Conservation (phyloP, 2,888 invertebrate genomes). For the Tromatobia lineatoria region DNA sequence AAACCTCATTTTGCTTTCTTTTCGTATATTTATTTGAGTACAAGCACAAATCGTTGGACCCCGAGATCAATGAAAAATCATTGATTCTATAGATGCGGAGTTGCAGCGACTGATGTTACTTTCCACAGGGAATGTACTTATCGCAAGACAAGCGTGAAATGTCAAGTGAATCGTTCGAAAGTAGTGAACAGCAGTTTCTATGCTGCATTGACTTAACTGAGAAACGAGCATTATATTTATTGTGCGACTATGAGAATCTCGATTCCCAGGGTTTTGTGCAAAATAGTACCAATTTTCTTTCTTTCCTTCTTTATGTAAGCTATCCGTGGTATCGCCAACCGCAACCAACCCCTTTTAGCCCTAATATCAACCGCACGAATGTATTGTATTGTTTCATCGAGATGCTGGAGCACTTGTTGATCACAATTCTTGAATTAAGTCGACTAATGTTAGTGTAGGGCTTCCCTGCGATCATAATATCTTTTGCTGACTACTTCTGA, state of each 20-base stretch:
- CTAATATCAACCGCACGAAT: too few species aligned
- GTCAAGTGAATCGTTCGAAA: slow-evolving; percentile 80
- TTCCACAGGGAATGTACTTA: slow-evolving; percentile 61
- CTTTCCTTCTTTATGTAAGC: not conserved
- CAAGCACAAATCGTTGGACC: too few species aligned
- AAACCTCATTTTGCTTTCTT: too few species aligned
- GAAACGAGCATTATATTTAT: slow-evolving; percentile 36
- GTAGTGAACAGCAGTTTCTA: slow-evolving; percentile 59
- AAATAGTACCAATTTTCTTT: slow-evolving; percentile 1
- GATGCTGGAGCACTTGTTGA: not conserved
- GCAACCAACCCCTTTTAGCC: too few species aligned
- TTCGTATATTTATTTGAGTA: too few species aligned
- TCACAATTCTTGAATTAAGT: not conserved
- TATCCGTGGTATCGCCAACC: too few species aligned
- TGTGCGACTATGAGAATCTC: not conserved
- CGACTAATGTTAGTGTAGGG: not conserved
- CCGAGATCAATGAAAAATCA: slow-evolving; percentile 46
- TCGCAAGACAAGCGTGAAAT: slow-evolving; percentile 74
- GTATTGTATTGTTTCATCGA: not conserved
- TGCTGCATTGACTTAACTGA: slow-evolving; percentile 62
- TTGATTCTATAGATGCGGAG: slow-evolving; percentile 34
- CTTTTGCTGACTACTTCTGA: not conserved
- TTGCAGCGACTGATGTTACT: slow-evolving; percentile 59
- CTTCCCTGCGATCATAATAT: not conserved
- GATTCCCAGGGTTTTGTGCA: not conserved